Percentiles rank a stretch among this genome's conserved stretches.
These are phyloP conservation scores for Sinotaia quadrata DNA, from an alignment of 2,888 invertebrate genomes.

Conservation along the genomic window DNA sequence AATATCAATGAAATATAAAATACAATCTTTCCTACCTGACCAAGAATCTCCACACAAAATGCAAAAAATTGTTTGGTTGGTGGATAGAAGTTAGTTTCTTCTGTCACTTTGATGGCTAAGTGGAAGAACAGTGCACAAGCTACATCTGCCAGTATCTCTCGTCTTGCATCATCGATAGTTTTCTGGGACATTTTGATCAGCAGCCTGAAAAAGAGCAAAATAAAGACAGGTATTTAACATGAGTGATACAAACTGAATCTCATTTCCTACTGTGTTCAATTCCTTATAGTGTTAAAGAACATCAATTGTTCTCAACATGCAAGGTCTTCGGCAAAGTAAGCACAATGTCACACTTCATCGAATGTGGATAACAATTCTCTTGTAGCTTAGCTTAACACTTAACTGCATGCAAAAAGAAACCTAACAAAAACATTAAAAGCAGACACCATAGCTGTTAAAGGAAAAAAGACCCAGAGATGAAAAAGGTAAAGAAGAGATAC, in stretches of 20 bases:
- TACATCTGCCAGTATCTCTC: constrained; percentile 46
- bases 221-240: too few relatives aligned
- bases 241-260: background rate
- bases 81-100: constrained; percentile 80
- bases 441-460: too few relatives aligned
- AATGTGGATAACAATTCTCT: background rate
- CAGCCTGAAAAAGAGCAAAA: constrained; percentile 42
- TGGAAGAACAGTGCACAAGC: constrained; percentile 77
- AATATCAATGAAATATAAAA: background rate
- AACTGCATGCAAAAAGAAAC: too few relatives aligned
- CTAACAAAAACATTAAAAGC: too few relatives aligned
- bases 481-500: too few relatives aligned
- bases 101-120: constrained; percentile 78
- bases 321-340: background rate
- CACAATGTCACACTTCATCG: background rate
- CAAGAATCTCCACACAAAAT: constrained; percentile 80
- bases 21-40: too few relatives aligned
- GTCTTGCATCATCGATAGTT: constrained; percentile 42
- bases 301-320: too few relatives aligned
- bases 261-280: too few relatives aligned
- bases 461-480: too few relatives aligned
- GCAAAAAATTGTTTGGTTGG: constrained; percentile 82
- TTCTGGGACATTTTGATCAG: constrained; percentile 58
- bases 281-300: too few relatives aligned
- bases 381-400: too few relatives aligned